These are phyloP conservation scores for Mechanitis messenoides DNA, from an alignment of 2,888 invertebrate species.

Conservation along the genomic window DNA sequence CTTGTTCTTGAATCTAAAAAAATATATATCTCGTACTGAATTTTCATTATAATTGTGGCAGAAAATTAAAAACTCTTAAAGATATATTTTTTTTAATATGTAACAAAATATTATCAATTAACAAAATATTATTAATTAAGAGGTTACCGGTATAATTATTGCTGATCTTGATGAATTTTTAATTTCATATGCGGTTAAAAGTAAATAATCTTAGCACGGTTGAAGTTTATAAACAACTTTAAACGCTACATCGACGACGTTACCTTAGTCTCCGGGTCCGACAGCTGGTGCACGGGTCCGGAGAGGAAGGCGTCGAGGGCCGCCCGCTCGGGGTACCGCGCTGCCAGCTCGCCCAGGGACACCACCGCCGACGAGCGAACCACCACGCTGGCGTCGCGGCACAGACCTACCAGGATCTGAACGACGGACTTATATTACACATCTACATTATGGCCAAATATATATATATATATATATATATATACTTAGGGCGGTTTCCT, in stretches of 20 bases:
- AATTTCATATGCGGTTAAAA: too few relatives aligned
- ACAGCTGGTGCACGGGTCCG: constrained; percentile 63
- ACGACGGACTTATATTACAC: background rate
- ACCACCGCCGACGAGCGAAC: constrained; percentile 62
- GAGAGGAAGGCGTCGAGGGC: constrained; percentile 58
- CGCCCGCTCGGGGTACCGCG: constrained; percentile 36
- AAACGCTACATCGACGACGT: background rate
- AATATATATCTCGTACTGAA: background rate
- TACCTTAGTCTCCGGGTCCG: constrained; percentile 64
- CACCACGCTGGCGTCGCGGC: constrained; percentile 64
- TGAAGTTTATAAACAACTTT: too few relatives aligned
- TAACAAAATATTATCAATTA: too few relatives aligned
- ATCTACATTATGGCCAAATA: too few relatives aligned
- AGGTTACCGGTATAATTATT: too few relatives aligned
- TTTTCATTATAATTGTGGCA: background rate
- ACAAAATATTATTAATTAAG: too few relatives aligned
- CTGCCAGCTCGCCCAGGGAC: constrained; percentile 52
- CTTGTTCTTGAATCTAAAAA: constrained; percentile 72
- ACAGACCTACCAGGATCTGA: constrained; percentile 57
- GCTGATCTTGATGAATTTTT: too few relatives aligned
- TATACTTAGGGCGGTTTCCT: too few relatives aligned
- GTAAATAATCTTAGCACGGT: too few relatives aligned
- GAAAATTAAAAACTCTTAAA: background rate
- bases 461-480: too few relatives aligned
- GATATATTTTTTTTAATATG: too few relatives aligned